Base-by-base conservation (phyloP, 1,140 invertebrate genomes). In the Ceratitis capitata region DNA sequence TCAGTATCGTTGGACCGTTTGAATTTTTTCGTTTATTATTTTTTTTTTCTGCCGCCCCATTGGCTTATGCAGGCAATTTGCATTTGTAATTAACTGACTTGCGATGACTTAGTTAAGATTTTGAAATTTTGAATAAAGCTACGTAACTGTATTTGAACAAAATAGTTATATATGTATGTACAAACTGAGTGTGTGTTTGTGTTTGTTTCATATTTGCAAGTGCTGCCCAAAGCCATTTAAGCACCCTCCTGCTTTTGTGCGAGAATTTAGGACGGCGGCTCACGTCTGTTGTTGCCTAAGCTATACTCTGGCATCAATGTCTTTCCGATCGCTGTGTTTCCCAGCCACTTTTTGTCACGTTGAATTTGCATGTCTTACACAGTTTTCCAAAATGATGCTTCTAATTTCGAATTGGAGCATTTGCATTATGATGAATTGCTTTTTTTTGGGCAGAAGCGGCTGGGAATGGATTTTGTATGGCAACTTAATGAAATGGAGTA, bases 331-430 rank as follows among this genome's bases (percentile, higher is more conserved):
- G 51, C 51, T 39, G 61, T 19, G 26, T 35, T 69, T 69, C 61
- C 29, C 61, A 69, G 61, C 12, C 61, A 35, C 19, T 69, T 69
- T 19, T 23, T 47, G 69, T 78, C 39, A 23, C 16, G 32, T 19
- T 42, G 39, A 45, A 45, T 78, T 45, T 45, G 69, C 69, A 45
- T 45, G 69, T 45, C 32, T 29, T 23, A 45, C 19, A n/a, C n/a
- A 64, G 23, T 23, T 19, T 78, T 16, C 45, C 45, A 45, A 78
- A 78, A 32, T n/a, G 69, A 1, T 45, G 69, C 69, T 47, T 35
- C 69, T 78, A 78, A 47, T 78, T 45, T 45, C 23, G 26, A 78
- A 39, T 69, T n/a, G 29, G 61, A 78, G 69, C 69, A 78, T 26
- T 78, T 78, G 32, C 32, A 69, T 69, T 69, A 69, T 69, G 61